Evolutionary conservation across 2,888 invertebrate genomes (phyloP), one percentile per base, ranked within the genome.

Genomic region (Metopia argyrocephala): DNA sequence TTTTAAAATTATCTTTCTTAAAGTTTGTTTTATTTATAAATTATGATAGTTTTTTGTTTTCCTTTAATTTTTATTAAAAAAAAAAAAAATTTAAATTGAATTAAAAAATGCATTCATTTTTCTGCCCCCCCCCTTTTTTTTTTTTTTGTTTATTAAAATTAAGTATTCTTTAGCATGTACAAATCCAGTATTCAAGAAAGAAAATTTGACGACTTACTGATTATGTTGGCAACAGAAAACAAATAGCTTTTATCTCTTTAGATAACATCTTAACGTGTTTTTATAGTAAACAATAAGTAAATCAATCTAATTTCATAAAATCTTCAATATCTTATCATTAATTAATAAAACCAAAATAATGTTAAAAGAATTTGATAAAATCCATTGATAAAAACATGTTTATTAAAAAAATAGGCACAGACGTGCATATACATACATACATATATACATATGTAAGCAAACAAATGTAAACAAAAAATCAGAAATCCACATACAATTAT

Each of bases 291-390:
- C 38, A 38, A 38, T 38, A 38, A 38, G 15, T 38, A 3, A 38
- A 38, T 38, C 15, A 38, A 38, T 38, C 15, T 38, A 15, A 38
- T 38, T 12, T 38, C 12, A 9, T 12, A 38, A 38, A 38, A 38
- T 9, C 9, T 12, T 12, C 38, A 61, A 62, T 48, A 48, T 64
- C 54, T 69, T 50, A 48, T 64, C n/a, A n/a, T n/a, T n/a, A 76
- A 76, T 56, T 76, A 76, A 48, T 31, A 31, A 76, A 27, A 31
- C n/a, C n/a, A 31, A 69, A 54, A 61, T 38, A 38, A 38, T 23
- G 20, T 46, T 54, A 61, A 50, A 61, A 68, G 46, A 68, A 62
- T 69, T 21, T 48, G 76, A 76, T 76, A 28, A 76, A 76, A 62
- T 62, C 5, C 25, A 69, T 62, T 69, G 69, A 69, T 76, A 69